phyloP scores from a whole-genome alignment of 2,888 invertebrate genomes.

The Thereva nobilitata region DNA sequence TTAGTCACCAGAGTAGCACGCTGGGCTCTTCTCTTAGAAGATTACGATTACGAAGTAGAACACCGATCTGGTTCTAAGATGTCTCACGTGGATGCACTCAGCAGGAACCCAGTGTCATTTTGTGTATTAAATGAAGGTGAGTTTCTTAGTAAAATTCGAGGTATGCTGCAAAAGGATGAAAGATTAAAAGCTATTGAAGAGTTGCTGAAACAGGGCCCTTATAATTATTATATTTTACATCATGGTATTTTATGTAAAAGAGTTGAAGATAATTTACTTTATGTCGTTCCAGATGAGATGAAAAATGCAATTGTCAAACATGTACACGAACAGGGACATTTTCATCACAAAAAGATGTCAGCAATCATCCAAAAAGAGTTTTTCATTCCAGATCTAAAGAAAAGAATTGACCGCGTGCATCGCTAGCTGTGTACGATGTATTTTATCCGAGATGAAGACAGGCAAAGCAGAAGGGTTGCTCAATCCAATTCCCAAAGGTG shows the following conservation, averaged over 20 bases:
- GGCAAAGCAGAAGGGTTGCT: not conserved
- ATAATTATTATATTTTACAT: constrained; percentile 4
- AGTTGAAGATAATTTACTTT: constrained; percentile 7
- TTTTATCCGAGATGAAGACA: not conserved
- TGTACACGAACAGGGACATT: constrained; percentile 28
- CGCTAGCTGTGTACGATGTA: not conserved
- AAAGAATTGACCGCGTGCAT: no score
- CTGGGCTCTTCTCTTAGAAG: not conserved
- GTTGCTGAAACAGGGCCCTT: constrained; percentile 9
- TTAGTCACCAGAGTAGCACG: constrained; percentile 11
- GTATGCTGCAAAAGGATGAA: not conserved
- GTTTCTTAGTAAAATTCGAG: constrained; percentile 9
- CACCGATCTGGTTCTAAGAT: constrained; percentile 20
- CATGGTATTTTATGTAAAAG: not conserved
- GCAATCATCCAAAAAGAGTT: constrained; percentile 17
- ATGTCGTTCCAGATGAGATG: constrained; percentile 16
- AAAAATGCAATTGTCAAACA: constrained; percentile 18
- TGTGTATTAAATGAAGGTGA: not conserved
- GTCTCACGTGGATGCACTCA: constrained; percentile 30
- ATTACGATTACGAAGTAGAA: constrained; percentile 12
- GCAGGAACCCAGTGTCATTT: constrained; percentile 23
- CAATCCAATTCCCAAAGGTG: not conserved
- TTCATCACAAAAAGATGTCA: constrained; percentile 6
- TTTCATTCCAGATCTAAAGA: constrained; percentile 12
- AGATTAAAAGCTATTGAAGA: constrained; percentile 3